Base-by-base conservation (phyloP, 2,113 vertebrate genomes). In the Anthoscopus minutus region DNA sequence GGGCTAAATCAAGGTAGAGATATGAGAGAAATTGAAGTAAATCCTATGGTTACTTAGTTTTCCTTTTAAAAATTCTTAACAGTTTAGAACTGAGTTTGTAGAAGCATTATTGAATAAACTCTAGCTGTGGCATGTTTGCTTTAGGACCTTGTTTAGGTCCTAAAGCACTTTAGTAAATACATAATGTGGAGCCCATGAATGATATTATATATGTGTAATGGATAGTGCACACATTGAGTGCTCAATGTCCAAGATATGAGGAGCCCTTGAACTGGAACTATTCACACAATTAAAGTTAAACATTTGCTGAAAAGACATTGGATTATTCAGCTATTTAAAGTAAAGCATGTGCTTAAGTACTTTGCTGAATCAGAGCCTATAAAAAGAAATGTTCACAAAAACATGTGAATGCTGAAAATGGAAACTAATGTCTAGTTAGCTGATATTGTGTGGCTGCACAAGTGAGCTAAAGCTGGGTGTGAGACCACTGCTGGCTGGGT, bases 271-370 rank as follows among this genome's bases (percentile, higher is more conserved):
- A 88, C 89, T 92, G 86, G 77, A 94, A 84, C 86, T 92, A 27
- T 65, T 96, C 88, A 92, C 83, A 87, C 89, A 93, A 90, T 83
- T 86, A 10, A 87, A 91, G 85, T 95, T 87, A 92, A 94, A 91
- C 77, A 91, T 93, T 93, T 94, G 70, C 65, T 79, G 74, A 84
- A 92, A 93, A 92, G 88, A 86, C 77, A 60, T 33, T 76, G 89
- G 53, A 71, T 94, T 97, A 91, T 95, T 96, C 86, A 84, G 72
- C 92, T 95, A 86, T 95, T 96, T 95, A 67, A 92, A 94, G 90
- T 62, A 83, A 96, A 88, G 80, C 65, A 14, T 78, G 25, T 72
- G 57, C 64, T 79, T 53, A 76, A 93, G 77, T 57, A 83, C 90
- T 95, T 78, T 60, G 80, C 90, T 93, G 90, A 96, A 90, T 94